These are phyloP conservation scores for Allygus modestus DNA, from an alignment of 2,888 invertebrate genomes.

Conservation along the genomic window DNA sequence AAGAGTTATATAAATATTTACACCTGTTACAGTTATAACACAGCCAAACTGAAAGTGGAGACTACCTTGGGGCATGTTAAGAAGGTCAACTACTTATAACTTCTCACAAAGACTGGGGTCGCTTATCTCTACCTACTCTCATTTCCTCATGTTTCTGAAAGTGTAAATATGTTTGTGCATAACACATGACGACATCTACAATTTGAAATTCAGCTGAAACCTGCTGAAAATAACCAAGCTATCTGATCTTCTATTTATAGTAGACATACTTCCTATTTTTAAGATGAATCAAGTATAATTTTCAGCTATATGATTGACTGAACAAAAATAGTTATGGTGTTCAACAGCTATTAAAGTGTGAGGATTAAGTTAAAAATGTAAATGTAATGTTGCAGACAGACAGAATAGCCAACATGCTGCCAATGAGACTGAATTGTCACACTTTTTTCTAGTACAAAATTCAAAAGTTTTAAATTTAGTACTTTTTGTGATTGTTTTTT, in stretches of 20 bases:
- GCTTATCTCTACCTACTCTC: not conserved
- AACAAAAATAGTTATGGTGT: too few species aligned
- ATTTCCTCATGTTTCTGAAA: conserved; percentile 1
- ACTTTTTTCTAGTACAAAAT: too few species aligned
- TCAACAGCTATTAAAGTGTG: too few species aligned
- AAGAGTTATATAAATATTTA: conserved; percentile 1
- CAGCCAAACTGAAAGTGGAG: conserved; percentile 19
- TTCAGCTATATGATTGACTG: too few species aligned
- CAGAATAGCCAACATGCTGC: too few species aligned
- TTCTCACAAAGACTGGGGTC: conserved; percentile 7
- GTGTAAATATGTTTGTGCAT: conserved; percentile 14
- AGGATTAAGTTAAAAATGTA: too few species aligned
- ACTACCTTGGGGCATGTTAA: conserved; percentile 16
- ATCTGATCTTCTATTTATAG: not conserved
- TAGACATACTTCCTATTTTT: too few species aligned
- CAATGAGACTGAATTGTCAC: too few species aligned
- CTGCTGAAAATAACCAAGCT: not conserved
- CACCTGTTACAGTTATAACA: conserved; percentile 11
- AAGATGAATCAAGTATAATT: too few species aligned
- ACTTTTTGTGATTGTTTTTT: too few species aligned
- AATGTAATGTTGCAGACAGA: too few species aligned
- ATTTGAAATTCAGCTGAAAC: not conserved
- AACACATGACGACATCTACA: not conserved
- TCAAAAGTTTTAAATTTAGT: too few species aligned
- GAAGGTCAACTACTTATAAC: conserved; percentile 38